Conservation (phyloP, 2,888 invertebrate genomes). For the Strigamia maritima region DNA sequence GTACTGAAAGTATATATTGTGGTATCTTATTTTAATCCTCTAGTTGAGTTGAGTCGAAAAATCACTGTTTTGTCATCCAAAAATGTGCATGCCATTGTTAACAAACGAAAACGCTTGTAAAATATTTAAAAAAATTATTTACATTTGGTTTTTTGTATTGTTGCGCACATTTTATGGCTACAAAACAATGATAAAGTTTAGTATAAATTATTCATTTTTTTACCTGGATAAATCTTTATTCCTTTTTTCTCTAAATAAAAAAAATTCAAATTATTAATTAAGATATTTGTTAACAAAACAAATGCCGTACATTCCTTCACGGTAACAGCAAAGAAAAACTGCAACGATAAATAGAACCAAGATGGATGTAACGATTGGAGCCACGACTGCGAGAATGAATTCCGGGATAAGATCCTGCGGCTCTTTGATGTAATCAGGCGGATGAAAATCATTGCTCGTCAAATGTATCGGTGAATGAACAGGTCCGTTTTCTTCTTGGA, state of each 20-base stretch:
- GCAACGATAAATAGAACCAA: slow-evolving; percentile 36
- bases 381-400: slow-evolving; percentile 39
- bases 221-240: slow-evolving; percentile 36
- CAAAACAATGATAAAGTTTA: no score
- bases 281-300: neutral
- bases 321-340: slow-evolving; percentile 40
- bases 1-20: no score
- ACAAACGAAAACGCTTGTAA: no score
- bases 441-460: slow-evolving; percentile 38
- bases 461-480: slow-evolving; percentile 39
- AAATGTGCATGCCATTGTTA: no score
- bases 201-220: neutral
- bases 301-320: slow-evolving; percentile 66
- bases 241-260: slow-evolving; percentile 17
- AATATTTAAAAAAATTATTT: no score
- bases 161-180: no score
- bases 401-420: slow-evolving; percentile 37
- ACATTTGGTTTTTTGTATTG: no score
- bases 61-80: neutral
- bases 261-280: neutral
- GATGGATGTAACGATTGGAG: slow-evolving; percentile 37
- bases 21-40: no score
- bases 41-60: no score
- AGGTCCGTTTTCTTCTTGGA: slow-evolving; percentile 20
- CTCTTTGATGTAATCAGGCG: slow-evolving; percentile 17